Evolutionary conservation across 2,888 invertebrate genomes (phyloP).

Genomic region (Strigamia transsilvanica): DNA sequence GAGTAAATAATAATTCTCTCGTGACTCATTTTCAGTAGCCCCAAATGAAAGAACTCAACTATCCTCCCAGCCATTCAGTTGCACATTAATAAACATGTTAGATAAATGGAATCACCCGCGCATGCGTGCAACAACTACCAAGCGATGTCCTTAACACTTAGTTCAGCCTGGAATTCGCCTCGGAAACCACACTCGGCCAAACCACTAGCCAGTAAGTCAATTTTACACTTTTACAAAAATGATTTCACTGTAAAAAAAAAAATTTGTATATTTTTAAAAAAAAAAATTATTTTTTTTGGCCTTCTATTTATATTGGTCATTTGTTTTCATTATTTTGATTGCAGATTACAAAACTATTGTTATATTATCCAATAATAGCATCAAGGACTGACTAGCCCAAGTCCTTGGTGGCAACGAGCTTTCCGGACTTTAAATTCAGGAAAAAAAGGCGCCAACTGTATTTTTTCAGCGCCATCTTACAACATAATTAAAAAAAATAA

Average conservation of each 20-base stretch:
- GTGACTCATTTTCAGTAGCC: not conserved
- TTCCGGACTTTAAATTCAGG: not conserved
- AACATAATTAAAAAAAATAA: too few relatives aligned
- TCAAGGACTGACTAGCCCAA: not conserved
- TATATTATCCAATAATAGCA: not conserved
- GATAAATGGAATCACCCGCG: not conserved
- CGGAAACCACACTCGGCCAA: too few relatives aligned
- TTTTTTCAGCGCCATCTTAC: too few relatives aligned
- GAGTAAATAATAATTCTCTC: too few relatives aligned
- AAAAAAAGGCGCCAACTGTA: not conserved
- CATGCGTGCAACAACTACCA: not conserved
- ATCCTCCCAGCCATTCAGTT: not conserved
- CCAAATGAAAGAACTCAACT: not conserved
- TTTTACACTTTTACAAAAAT: too few relatives aligned
- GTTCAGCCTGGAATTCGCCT: not conserved
- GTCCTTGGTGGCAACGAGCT: not conserved
- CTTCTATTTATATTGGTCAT: not conserved
- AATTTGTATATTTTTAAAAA: too few relatives aligned
- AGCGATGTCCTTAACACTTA: not conserved
- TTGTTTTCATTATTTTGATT: not conserved
- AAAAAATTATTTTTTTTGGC: not conserved
- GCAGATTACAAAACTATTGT: not conserved
- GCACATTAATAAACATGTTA: conserved; percentile 14
- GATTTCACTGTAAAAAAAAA: too few relatives aligned
- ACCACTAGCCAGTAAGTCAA: too few relatives aligned